Evolutionary conservation across 2,113 vertebrate genomes (phyloP).

Genomic region (Nanorana parkeri): DNA sequence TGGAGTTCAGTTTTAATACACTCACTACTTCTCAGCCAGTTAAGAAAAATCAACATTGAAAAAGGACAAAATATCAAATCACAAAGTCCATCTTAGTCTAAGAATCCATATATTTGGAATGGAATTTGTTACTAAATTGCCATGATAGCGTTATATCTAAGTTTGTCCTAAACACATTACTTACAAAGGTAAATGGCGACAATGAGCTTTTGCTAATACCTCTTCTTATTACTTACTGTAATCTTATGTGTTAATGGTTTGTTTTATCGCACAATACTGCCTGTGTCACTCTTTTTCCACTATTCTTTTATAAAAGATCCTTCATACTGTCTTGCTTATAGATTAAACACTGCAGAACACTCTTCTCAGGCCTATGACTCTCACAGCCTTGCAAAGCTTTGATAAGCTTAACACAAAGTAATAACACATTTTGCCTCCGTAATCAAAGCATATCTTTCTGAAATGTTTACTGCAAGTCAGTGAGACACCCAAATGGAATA

Average conservation of each 20-base stretch:
- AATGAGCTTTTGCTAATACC: no score
- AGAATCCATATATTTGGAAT: no score
- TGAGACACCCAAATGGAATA: constrained; percentile 59
- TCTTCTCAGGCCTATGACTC: constrained; percentile 8
- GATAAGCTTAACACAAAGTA: constrained; percentile 27
- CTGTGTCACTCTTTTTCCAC: constrained; percentile 1
- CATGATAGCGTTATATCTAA: no score
- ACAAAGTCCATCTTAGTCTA: no score
- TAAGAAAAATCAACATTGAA: no score
- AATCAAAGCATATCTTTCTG: constrained; percentile 49
- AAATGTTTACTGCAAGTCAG: constrained; percentile 38
- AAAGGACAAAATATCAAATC: no score
- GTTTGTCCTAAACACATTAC: no score
- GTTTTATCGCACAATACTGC: constrained; percentile 6
- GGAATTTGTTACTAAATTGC: no score
- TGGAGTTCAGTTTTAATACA: no score
- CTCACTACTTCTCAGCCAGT: no score
- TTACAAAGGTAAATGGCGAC: no score
- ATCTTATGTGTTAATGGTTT: not conserved
- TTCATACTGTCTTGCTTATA: constrained; percentile 27
- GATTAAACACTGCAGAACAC: constrained; percentile 39
- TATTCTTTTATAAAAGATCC: constrained; percentile 36
- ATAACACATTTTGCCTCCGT: constrained; percentile 22
- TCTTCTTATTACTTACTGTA: no score
- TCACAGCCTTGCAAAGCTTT: constrained; percentile 9